Conservation (phyloP, 2,797 vertebrate species). For the Silurus lanzhouensis region DNA sequence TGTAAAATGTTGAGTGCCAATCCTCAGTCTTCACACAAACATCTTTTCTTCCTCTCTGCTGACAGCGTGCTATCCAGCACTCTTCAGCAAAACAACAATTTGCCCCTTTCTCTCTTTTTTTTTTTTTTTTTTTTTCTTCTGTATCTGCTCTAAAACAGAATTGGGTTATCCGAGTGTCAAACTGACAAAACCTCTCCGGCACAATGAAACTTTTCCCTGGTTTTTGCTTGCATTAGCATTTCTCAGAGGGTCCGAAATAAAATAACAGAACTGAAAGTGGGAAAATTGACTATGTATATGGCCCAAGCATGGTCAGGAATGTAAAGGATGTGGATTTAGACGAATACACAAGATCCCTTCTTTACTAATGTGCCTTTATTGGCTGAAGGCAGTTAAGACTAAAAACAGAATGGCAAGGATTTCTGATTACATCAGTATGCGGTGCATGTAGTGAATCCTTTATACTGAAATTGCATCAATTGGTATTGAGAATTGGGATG, state of each 20-base stretch:
- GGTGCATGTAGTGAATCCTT: neutral
- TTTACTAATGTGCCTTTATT: neutral
- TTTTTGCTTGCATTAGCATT: constrained; percentile 51
- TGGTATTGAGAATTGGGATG: neutral
- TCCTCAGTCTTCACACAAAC: constrained; percentile 15
- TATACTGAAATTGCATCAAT: neutral
- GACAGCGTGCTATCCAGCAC: constrained; percentile 70
- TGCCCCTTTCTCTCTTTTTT: neutral
- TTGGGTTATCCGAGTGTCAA: constrained; percentile 76
- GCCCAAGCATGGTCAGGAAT: constrained; percentile 4
- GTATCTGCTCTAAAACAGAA: constrained; percentile 66
- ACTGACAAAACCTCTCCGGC: constrained; percentile 61
- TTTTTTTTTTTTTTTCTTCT: neutral
- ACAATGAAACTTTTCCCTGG: constrained; percentile 16
- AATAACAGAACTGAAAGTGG: constrained; percentile 41
- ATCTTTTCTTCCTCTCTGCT: constrained; percentile 41
- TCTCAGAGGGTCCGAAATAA: constrained; percentile 36
- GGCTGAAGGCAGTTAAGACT: neutral
- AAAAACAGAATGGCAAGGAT: neutral
- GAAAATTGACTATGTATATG: constrained; percentile 45
- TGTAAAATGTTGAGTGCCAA: constrained; percentile 28
- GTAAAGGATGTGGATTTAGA: neutral
- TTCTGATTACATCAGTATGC: neutral
- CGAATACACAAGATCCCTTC: neutral
- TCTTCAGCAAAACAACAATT: constrained; percentile 53